Evolutionary conservation across 2,797 vertebrate genomes (phyloP), one percentile per base, ranked within the genome.

Genomic region (Halcyon smyrnensis): DNA sequence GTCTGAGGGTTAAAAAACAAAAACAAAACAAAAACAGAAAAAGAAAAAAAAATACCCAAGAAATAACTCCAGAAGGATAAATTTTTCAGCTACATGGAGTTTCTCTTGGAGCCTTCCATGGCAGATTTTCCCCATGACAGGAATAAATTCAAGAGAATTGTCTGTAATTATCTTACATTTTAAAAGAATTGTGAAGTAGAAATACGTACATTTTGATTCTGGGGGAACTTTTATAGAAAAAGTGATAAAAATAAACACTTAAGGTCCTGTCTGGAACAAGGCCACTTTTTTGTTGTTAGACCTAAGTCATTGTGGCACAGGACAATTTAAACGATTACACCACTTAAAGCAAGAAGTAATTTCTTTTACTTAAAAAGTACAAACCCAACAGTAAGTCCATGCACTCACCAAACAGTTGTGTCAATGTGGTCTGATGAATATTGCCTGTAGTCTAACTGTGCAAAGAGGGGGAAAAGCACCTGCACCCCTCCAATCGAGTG

Each of bases 401-500:
- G 23, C 39, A 97, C 98, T 98, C 98, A 99, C 99, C 99, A 99
- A 91, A 99, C 98, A 91, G 99, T 99, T 96, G 98, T 99, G 98
- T 99, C 99, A 96, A 99, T 88, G 75, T 99, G 98, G 19, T 99
- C 98, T 32, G 98, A 98, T 92, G 98, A 98, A 88, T 99, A 98
- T 96, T 99, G 99, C 97, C 96, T 98, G 73, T 98, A 99, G 97
- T 99, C 99, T 97, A 99, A 97, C 97, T 99, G 99, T 97, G 99
- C 99, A 98, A 99, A 99, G 87, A 99, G 98, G 85, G 99, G 99
- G 94, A 99, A 99, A 82, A 99, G 99, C 90, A 99, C 99, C 98
- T 99, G 99, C 87, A 99, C 98, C 7, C 99, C 99, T 94, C 99
- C 99, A 48, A 99, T 99, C 15, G 99, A 99, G 97, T 99, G 99